Percentiles rank a stretch among this genome's conserved stretches.
These are phyloP conservation scores for Cataglyphis altisquamis DNA, from an alignment of 2,888 invertebrate genomes.

Conservation along the genomic window DNA sequence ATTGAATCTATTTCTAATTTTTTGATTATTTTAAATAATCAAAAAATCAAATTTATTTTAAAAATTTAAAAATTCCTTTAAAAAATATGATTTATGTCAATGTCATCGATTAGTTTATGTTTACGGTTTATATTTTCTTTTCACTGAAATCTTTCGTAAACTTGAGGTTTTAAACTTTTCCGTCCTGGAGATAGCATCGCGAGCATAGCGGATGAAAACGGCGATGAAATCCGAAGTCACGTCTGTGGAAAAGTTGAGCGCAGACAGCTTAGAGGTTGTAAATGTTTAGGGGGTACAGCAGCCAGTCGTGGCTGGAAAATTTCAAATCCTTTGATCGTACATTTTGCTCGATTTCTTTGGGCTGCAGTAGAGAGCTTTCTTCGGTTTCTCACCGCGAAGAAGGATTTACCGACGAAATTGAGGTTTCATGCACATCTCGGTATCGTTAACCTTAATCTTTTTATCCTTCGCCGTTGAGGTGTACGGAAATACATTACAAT, in stretches of 20 bases:
- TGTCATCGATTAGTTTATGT: constrained; percentile 15
- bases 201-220: constrained; percentile 16
- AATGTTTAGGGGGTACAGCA: constrained; percentile 41
- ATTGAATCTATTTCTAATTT: not conserved
- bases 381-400: constrained; percentile 28
- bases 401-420: constrained; percentile 50
- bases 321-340: constrained; percentile 48
- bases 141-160: constrained; percentile 15
- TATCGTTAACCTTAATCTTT: constrained; percentile 64
- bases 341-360: constrained; percentile 46
- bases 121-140: constrained; percentile 1
- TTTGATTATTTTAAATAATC: not conserved
- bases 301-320: constrained; percentile 41
- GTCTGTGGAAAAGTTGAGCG: constrained; percentile 42
- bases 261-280: constrained; percentile 40
- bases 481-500: constrained; percentile 38
- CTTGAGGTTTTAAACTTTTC: not conserved
- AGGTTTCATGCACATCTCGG: constrained; percentile 35
- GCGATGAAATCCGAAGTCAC: constrained; percentile 42
- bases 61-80: not conserved
- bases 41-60: not conserved
- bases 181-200: constrained; percentile 24
- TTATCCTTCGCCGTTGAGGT: constrained; percentile 57
- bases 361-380: constrained; percentile 35
- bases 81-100: not conserved